Conservation (phyloP, 2,888 invertebrate species). For the Dicranocentrus wangi region DNA sequence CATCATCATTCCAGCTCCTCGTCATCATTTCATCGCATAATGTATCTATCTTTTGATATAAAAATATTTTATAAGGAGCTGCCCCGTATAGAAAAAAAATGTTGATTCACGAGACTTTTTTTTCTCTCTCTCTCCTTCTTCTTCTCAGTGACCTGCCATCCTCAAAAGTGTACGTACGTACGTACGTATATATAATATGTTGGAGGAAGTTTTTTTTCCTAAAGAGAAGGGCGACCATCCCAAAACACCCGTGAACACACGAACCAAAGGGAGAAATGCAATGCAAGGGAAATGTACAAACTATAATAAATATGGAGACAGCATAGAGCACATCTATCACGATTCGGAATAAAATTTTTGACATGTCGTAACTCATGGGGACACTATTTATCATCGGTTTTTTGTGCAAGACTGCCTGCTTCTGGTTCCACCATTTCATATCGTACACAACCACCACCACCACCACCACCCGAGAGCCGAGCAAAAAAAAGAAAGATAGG, state of each 20-base stretch:
- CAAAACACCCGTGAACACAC: conserved; percentile 4
- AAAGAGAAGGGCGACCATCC: conserved; percentile 36
- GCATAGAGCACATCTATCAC: conserved; percentile 71
- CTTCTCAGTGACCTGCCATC: conserved; percentile 52
- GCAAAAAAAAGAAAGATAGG: too few species aligned
- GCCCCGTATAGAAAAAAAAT: conserved; percentile 13
- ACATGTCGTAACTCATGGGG: conserved; percentile 70
- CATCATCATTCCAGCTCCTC: conserved; percentile 49
- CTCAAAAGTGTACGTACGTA: too few species aligned
- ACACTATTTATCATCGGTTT: conserved; percentile 71
- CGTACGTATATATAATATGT: too few species aligned
- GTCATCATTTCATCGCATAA: conserved; percentile 56
- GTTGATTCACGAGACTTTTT: conserved; percentile 42
- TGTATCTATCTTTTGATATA: conserved; percentile 30
- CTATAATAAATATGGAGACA: conserved; percentile 69
- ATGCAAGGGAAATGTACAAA: conserved; percentile 32
- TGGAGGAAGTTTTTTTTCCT: conserved; percentile 44
- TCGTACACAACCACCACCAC: conserved; percentile 47
- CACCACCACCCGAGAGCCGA: conserved; percentile 13
- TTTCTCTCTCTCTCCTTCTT: not conserved
- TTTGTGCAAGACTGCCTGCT: conserved; percentile 64
- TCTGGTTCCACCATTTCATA: conserved; percentile 50
- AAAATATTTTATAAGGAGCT: conserved; percentile 22
- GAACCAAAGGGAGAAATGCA: conserved; percentile 31
- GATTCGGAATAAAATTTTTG: conserved; percentile 72